Base-by-base conservation (phyloP, 2,113 vertebrate genomes). In the Macaca mulatta region DNA sequence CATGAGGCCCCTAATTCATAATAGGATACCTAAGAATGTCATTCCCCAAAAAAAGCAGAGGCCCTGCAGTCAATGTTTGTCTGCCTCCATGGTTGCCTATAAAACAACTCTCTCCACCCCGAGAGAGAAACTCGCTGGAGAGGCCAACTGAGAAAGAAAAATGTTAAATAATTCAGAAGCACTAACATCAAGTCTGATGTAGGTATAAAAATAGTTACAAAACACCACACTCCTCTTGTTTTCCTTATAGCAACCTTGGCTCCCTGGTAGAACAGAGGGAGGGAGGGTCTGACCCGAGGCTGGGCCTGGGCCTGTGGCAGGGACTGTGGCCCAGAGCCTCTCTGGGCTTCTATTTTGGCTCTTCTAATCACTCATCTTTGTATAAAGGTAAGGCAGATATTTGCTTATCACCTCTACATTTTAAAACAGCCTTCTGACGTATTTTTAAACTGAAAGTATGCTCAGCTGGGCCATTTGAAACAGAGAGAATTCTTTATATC, bases 141-240 rank as follows among this genome's bases (percentile, higher is more conserved):
- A 98, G 98, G 97, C 98, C 96, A 97, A 98, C 98, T 81, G 97
- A 98, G 97, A 98, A 98, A 98, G 98, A 98, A 98, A 98, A 98
- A 97, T 0, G 94, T 93, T 99, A 98, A 99, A 99, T 99, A 98
- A 99, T 99, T 99, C 98, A 99, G 98, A 98, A 97, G 97, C 97
- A 95, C 98, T 98, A 98, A 98, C 98, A 98, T 98, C 97, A 98
- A 98, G 98, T 98, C 98, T 98, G 98, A 98, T 98, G 98, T 97
- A 92, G 96, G 96, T 98, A 98, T 98, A 99, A 99, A 99, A 99
- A 99, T 99, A 99, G 99, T 98, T 98, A 97, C 98, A 98, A 98
- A 98, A 98, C 95, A 98, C 97, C 95, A 95, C 91, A 93, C 97
- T 97, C 93, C 89, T 81, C 82, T 83, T 96, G 97, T 98, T 98